Base-by-base conservation (phyloP, 2,113 vertebrate species). In the Mormyrus lacerda region DNA sequence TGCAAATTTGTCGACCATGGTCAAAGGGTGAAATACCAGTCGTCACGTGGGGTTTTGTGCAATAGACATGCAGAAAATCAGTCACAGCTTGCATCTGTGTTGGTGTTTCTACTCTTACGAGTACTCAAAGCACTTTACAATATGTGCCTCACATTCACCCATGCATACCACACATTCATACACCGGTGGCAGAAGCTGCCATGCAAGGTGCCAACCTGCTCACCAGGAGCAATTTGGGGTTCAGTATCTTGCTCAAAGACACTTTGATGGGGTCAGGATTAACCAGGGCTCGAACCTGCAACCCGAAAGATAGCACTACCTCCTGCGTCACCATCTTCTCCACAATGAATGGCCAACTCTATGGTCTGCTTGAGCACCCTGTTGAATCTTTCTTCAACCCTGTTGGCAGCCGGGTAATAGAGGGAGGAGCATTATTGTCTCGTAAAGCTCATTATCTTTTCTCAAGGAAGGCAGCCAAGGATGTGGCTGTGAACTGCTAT, bases 401-500 rank as follows among this genome's bases (percentile, higher is more conserved):
- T 47, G 73, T 89, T 87, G 24, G 84, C 61, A 21, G 51, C 84
- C 3, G 35, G 45, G 48, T 76, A 79, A 24, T 76, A 87, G 1
- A 87, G 7, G n/a, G 65, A 76, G 55, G 89, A 50, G 21, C 8
- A 13, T 9, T 24, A n/a, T n/a, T n/a, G n/a, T n/a, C n/a, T n/a
- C n/a, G n/a, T 87, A 31, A 13, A 1, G n/a, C n/a, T 31, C 61
- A 31, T 69, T 61, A 24, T 61, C 24, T 61, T 61, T 61, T 48
- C 47, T 45, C 10, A 35, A 87, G 84, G 31, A 87, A 89, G 7
- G 42, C n/a, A 42, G 90, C 44, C 50, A 91, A 88, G 44, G 65
- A 6, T 50, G 73, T 53, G 69, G 73, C 88, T n/a, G 84, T 89
- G 24, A 91, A 89, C 69, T 84, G 65, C 89, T 90, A 21, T 90